phyloP scores from a whole-genome alignment of 2,113 vertebrate genomes.

The Muntiacus muntjak region DNA sequence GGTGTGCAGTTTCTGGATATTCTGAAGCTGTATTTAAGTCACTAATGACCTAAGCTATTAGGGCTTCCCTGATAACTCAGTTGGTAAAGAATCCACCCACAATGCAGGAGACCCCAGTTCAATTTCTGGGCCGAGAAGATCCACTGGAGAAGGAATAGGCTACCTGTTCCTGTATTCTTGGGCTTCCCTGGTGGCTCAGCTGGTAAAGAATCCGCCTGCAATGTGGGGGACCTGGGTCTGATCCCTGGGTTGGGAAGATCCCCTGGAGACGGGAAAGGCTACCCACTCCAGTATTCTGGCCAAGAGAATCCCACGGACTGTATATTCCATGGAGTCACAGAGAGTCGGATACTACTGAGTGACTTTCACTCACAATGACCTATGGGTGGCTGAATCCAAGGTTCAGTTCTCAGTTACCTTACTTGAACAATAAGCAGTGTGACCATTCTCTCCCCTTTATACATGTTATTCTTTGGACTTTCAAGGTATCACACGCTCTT shows the following conservation, averaged over 20 bases:
- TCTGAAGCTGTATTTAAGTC: background rate
- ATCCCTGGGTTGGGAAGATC: background rate
- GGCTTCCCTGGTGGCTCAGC: background rate
- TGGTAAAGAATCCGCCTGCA: background rate
- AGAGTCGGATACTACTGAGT: fast-evolving
- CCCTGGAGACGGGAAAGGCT: background rate
- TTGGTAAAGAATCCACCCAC: background rate
- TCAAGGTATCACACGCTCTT: background rate
- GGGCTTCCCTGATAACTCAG: background rate
- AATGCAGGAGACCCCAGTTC: background rate
- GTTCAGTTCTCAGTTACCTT: background rate
- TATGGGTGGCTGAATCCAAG: background rate
- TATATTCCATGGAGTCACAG: background rate
- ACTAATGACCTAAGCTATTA: background rate
- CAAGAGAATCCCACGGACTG: background rate
- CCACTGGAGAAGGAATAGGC: background rate
- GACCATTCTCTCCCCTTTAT: background rate
- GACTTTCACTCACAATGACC: background rate
- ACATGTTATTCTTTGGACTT: background rate
- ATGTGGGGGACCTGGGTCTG: fast-evolving
- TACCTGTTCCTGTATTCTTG: background rate
- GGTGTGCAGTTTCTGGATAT: background rate
- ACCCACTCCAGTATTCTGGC: background rate
- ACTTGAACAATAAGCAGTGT: background rate
- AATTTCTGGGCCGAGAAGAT: background rate